Conservation (phyloP, 2,888 invertebrate genomes). For the Conops quadrifasciatus region DNA sequence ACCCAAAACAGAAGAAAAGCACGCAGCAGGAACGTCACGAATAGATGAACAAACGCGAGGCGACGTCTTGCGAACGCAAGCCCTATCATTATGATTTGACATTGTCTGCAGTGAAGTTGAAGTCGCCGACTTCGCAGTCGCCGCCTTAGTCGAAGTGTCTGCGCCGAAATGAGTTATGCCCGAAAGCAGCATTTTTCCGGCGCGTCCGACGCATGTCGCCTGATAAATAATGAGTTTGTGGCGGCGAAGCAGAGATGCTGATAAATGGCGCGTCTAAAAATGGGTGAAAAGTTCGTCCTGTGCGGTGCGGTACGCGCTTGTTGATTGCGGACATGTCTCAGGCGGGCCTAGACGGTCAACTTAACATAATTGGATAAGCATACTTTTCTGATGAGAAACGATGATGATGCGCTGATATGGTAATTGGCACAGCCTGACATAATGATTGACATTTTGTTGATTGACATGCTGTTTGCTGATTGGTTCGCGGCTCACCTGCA, state of each 20-base stretch:
- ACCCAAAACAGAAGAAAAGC: slow-evolving; percentile 3
- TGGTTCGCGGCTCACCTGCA: slow-evolving; percentile 29
- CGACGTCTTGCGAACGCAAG: slow-evolving; percentile 31
- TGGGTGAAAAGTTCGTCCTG: neutral
- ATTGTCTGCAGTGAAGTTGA: slow-evolving; percentile 21
- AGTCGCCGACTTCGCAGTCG: neutral
- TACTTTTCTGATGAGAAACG: no score
- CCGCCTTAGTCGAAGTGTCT: neutral
- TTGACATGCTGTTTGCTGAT: no score
- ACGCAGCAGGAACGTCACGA: slow-evolving; percentile 13
- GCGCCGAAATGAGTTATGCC: neutral
- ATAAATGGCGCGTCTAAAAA: neutral
- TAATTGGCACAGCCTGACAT: no score
- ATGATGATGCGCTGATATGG: no score
- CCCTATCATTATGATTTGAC: slow-evolving; percentile 39
- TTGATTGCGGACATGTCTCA: neutral
- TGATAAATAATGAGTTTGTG: slow-evolving; percentile 10
- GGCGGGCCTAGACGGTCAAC: neutral
- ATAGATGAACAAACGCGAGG: slow-evolving; percentile 21
- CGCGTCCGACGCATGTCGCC: slow-evolving; percentile 7
- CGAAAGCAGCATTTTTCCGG: slow-evolving; percentile 22
- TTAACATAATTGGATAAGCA: slow-evolving; percentile 4
- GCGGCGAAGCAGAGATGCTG: neutral
- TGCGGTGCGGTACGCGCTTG: neutral
- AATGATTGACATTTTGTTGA: no score